A percentile compares a stretch with the other conserved stretches of the same genome.
Conservation (phyloP, 1,140 invertebrate species). For the Scylla paramamosain region DNA sequence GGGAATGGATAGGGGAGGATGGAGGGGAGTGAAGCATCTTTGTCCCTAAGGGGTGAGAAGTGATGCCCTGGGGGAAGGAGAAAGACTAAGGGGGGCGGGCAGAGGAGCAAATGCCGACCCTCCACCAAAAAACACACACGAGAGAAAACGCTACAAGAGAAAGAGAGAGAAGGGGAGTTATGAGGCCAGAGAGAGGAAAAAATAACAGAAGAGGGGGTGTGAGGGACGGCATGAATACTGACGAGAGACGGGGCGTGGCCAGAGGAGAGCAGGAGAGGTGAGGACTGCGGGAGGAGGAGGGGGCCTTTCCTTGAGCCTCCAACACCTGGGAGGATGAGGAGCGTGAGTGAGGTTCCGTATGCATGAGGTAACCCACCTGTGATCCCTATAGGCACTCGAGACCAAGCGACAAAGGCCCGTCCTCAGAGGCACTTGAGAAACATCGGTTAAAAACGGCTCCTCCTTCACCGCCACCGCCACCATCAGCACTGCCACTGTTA, state of each 20-base stretch:
- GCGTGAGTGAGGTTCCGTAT: not conserved
- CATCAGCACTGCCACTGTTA: not conserved
- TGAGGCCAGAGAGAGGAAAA: conserved; percentile 31
- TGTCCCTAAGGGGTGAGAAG: not conserved
- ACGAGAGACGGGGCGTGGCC: conserved; percentile 26
- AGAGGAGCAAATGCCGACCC: conserved; percentile 36
- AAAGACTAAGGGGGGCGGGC: not conserved
- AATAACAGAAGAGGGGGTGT: conserved; percentile 28
- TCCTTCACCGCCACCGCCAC: not conserved
- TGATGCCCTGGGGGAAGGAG: conserved; percentile 1
- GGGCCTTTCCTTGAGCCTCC: not conserved
- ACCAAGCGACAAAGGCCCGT: not conserved
- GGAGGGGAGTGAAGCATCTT: not conserved
- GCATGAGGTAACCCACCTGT: conserved; percentile 18
- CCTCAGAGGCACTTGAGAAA: conserved; percentile 1
- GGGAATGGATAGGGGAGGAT: not conserved
- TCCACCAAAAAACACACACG: not conserved
- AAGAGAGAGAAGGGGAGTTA: conserved; percentile 41
- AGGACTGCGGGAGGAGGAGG: not conserved
- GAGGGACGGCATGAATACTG: conserved; percentile 44
- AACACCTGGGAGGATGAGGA: conserved; percentile 9
- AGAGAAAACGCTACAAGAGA: conserved; percentile 47
- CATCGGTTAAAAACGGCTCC: conserved; percentile 12
- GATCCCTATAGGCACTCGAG: not conserved
- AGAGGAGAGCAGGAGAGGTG: not conserved